Percentiles rank a stretch among this genome's conserved stretches.
Evolutionary conservation across 1,140 invertebrate genomes (phyloP).

Genomic region (Euwallacea fornicatus): DNA sequence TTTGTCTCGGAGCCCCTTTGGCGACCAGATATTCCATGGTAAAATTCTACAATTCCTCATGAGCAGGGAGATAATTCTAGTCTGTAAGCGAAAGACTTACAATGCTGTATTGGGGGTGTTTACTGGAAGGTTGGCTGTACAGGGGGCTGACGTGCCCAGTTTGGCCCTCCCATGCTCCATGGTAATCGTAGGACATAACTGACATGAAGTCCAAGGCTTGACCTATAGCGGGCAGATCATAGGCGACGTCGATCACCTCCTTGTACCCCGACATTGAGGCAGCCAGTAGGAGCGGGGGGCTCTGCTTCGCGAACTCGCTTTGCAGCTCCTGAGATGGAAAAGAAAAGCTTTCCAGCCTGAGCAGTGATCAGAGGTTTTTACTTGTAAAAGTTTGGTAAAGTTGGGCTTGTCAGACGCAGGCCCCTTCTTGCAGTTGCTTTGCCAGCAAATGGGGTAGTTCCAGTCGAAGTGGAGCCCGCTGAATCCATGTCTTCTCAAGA

Average conservation of each 20-base stretch:
- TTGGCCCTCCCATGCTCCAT: constrained; percentile 79
- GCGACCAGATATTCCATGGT: constrained; percentile 73
- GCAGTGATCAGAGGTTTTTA: constrained; percentile 46
- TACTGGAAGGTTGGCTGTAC: constrained; percentile 62
- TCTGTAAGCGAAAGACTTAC: constrained; percentile 56
- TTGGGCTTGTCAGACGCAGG: constrained; percentile 74
- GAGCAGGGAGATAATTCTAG: constrained; percentile 3
- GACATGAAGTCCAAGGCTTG: constrained; percentile 79
- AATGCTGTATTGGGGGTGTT: constrained; percentile 74
- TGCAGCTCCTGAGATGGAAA: constrained; percentile 68
- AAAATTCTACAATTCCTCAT: constrained; percentile 62
- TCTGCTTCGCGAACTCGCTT: constrained; percentile 69
- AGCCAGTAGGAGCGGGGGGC: constrained; percentile 71
- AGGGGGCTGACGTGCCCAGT: constrained; percentile 85
- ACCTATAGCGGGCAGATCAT: constrained; percentile 72
- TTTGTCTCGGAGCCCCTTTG: constrained; percentile 75
- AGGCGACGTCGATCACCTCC: constrained; percentile 82
- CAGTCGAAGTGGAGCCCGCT: constrained; percentile 84
- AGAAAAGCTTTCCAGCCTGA: neutral
- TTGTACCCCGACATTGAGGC: constrained; percentile 86
- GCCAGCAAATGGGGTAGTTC: constrained; percentile 92
- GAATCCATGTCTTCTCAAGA: constrained; percentile 74
- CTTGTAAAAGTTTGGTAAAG: constrained; percentile 73
- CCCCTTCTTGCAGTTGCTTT: constrained; percentile 82
- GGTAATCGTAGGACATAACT: constrained; percentile 88